Conservation (phyloP, 2,797 vertebrate species). For the Trachops cirrhosus region DNA sequence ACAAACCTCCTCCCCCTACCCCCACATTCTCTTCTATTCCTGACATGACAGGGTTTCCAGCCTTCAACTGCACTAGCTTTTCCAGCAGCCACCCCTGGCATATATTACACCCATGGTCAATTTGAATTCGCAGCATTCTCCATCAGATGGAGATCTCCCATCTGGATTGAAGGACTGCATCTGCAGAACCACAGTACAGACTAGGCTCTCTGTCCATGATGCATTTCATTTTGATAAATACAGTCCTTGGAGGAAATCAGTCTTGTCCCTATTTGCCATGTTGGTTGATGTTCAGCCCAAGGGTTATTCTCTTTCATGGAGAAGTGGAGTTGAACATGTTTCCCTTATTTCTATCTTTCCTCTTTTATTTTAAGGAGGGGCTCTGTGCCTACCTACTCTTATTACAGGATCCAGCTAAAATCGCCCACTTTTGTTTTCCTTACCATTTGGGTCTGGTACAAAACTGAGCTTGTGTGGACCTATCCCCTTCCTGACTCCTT, state of each 20-base stretch:
- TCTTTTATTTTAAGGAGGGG: not conserved
- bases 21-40: not conserved
- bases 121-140: not conserved
- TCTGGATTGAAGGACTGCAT: not conserved
- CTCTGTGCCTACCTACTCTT: not conserved
- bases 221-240: not conserved
- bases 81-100: not conserved
- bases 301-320: not conserved
- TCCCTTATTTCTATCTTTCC: not conserved
- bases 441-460: not conserved
- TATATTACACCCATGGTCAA: not conserved
- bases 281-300: not conserved
- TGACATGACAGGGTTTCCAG: not conserved
- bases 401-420: not conserved
- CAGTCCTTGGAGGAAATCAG: not conserved
- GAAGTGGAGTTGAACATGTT: not conserved
- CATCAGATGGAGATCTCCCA: not conserved
- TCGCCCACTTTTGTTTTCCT: not conserved
- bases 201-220: not conserved
- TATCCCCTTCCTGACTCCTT: not conserved
- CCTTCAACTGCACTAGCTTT: not conserved
- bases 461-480: not conserved
- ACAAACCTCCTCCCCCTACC: not conserved
- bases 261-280: not conserved
- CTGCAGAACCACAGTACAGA: not conserved